Conservation (phyloP, 2,888 invertebrate species). For the Mesoligia furuncula region DNA sequence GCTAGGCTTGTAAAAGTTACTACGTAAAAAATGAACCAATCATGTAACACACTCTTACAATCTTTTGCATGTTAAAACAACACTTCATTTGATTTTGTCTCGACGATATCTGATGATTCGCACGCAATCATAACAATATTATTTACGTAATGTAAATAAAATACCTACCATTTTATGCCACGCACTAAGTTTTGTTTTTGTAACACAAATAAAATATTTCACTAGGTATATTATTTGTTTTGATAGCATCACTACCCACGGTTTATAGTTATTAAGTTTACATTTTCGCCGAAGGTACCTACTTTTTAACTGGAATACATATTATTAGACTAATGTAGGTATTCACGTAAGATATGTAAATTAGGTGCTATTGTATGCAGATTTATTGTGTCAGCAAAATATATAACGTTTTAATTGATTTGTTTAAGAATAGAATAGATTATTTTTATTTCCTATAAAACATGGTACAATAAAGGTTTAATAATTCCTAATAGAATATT, state of each 20-base stretch:
- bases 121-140: conserved; percentile 8
- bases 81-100: conserved; percentile 1
- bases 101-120: not conserved
- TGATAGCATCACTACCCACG: too few species aligned
- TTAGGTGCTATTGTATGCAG: conserved; percentile 16
- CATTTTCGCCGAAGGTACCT: not conserved
- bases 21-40: not conserved
- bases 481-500: not conserved
- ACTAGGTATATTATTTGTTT: not conserved
- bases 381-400: not conserved
- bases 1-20: not conserved
- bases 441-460: conserved; percentile 4
- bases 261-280: not conserved
- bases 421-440: not conserved
- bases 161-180: not conserved
- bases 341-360: not conserved
- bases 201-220: not conserved
- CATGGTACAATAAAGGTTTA: too few species aligned
- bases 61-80: conserved; percentile 9
- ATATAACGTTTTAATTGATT: not conserved
- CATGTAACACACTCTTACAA: not conserved
- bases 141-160: not conserved
- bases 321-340: not conserved
- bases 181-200: not conserved
- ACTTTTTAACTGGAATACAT: not conserved